Percentiles rank a stretch among this genome's conserved stretches.
These are phyloP conservation scores for Ictidomys tridecemlineatus DNA, from an alignment of 2,113 vertebrate genomes.

Conservation along the genomic window DNA sequence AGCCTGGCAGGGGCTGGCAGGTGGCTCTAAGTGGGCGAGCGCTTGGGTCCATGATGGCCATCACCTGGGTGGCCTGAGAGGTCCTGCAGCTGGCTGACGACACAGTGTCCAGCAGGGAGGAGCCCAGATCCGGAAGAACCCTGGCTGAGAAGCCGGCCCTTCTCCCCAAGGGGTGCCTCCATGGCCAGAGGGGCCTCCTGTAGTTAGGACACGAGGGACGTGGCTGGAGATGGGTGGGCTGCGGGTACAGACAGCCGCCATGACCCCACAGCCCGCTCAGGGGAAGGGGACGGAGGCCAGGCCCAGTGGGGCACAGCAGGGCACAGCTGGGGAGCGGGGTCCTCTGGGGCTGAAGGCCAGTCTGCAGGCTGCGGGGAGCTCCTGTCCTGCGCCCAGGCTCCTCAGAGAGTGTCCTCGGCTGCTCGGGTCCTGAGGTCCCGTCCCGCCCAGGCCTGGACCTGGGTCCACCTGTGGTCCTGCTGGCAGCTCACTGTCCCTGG, in stretches of 20 bases:
- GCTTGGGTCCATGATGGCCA: no score
- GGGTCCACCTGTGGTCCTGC: neutral
- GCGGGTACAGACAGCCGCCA: neutral
- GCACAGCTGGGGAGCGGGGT: no score
- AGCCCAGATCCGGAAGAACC: neutral
- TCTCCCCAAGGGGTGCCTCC: neutral
- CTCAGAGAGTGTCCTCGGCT: neutral
- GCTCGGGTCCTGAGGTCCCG: no score
- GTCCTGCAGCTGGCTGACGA: no score
- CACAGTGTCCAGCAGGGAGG: neutral
- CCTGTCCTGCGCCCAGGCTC: rapidly evolving
- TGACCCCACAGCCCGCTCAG: no score
- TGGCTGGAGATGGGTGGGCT: no score
- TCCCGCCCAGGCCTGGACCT: neutral
- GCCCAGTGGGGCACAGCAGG: no score
- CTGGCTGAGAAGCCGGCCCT: neutral
- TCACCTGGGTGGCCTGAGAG: neutral
- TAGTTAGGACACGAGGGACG: neutral
- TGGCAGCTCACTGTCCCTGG: neutral
- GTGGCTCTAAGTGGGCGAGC: no score
- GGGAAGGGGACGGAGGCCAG: neutral
- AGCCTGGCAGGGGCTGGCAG: no score
- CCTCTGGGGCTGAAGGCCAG: neutral
- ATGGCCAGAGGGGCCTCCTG: neutral
- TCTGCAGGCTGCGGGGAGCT: neutral